Base-by-base conservation (phyloP, 92 coral and sea anemone species). In the Porites lobata region DNA sequence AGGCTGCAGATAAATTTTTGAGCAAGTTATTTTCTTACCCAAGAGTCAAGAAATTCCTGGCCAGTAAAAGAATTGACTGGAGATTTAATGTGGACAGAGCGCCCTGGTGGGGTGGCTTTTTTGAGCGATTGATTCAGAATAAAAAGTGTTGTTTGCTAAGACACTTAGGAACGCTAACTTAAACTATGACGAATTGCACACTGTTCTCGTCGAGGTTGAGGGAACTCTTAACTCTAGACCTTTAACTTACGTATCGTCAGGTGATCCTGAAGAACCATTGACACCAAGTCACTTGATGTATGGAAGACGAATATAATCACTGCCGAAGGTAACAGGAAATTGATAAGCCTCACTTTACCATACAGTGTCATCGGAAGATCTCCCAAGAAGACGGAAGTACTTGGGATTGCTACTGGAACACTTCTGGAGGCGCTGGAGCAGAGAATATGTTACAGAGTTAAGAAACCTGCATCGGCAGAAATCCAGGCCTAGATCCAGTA, bases 201-300 rank as follows among this genome's bases (percentile, higher is more conserved):
- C 92, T 43, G 86, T 94, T 72, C 83, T 89, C 22, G 87, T 80
- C 21, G 92, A 92, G 77, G 91, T 92, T 58, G 86, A 94, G 80
- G 95, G 90, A 57, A 89, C 91, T 32, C 63, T 91, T 72, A 94
- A 91, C 78, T 91, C 94, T n/a, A 82, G 94, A 20, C 96, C 96
- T 17, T 71, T 94, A 58, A 86, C 93, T 7, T 69, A 83, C 64
- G 26, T 91, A 59, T 92, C 84, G 53, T 74, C 87, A 61, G 94
- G 88, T 74, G 93, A 79, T 82, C 74, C 82, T 21, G 90, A 91
- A 8, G 93, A 94, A 86, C 89, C 92, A 0, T 76, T 94, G 54
- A 91, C 91, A 18, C 91, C 93, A 9, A 82, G 87, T 58, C 91
- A 91, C 72, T 86, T 91, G 29, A 65, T 94, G 43, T 85, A 50